These are phyloP conservation scores for Ichneumoninae sp. DNA, from an alignment of 2,888 invertebrate species.

Conservation along the genomic window DNA sequence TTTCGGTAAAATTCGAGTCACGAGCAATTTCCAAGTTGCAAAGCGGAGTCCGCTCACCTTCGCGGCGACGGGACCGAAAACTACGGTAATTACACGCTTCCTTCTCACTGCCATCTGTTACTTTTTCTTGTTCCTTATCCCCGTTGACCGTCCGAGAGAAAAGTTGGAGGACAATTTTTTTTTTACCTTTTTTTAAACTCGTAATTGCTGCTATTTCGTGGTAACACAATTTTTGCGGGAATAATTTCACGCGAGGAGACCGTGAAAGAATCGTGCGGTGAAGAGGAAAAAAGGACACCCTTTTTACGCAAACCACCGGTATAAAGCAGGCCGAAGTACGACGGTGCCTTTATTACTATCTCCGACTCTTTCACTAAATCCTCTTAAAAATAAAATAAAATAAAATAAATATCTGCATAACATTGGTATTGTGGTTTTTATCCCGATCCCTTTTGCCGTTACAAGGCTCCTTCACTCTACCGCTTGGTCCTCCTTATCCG, in stretches of 20 bases:
- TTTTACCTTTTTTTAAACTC: background rate
- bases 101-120: background rate
- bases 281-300: background rate
- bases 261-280: background rate
- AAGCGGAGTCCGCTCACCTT: background rate
- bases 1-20: background rate
- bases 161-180: slow-evolving; percentile 11
- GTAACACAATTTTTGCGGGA: background rate
- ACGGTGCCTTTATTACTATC: background rate
- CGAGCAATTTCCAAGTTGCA: background rate
- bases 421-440: too few species aligned
- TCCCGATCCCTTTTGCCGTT: too few species aligned
- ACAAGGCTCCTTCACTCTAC: too few species aligned
- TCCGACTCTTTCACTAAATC: background rate
- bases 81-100: slow-evolving; percentile 11
- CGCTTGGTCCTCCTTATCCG: too few species aligned
- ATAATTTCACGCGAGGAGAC: slow-evolving; percentile 22
- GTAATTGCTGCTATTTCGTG: slow-evolving; percentile 31
- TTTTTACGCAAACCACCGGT: background rate
- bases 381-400: background rate
- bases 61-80: background rate
- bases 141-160: background rate
- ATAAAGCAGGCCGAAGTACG: background rate
- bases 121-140: background rate
- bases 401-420: background rate